These are phyloP conservation scores for Sturnira hondurensis DNA, from an alignment of 2,113 vertebrate genomes.

Conservation along the genomic window DNA sequence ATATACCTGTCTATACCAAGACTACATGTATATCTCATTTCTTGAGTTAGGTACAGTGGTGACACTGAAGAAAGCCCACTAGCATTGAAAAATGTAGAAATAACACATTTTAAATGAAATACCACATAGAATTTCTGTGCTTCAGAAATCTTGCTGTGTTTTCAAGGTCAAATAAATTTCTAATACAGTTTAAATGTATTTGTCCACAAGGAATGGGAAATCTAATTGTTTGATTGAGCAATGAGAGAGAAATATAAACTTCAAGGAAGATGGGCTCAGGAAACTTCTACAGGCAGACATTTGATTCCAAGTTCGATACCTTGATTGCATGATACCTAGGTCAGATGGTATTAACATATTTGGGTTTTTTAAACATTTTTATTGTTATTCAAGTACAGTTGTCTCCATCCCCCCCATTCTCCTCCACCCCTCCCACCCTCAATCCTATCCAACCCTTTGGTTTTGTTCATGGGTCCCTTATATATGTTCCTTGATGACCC, in stretches of 20 bases:
- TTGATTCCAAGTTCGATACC: neutral
- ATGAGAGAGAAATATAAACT: neutral
- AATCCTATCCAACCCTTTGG: too few species aligned
- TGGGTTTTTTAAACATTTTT: neutral
- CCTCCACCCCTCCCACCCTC: too few species aligned
- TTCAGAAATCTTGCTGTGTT: neutral
- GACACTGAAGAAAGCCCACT: neutral
- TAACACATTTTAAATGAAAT: conserved; percentile 19
- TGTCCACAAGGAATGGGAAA: neutral
- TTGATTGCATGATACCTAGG: neutral
- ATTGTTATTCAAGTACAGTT: too few species aligned
- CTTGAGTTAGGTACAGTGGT: neutral
- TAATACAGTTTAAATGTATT: neutral
- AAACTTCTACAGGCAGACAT: neutral
- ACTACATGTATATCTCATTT: neutral
- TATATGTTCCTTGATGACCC: too few species aligned
- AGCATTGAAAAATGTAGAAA: neutral
- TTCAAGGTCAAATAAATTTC: conserved; percentile 3
- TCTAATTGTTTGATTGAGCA: neutral
- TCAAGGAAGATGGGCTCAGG: neutral
- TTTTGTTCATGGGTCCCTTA: too few species aligned
- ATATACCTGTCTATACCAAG: neutral
- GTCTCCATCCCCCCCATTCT: too few species aligned
- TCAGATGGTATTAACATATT: neutral
- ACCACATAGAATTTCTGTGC: neutral